Conservation (phyloP, 2,888 invertebrate species). For the Thymelicus acteon region DNA sequence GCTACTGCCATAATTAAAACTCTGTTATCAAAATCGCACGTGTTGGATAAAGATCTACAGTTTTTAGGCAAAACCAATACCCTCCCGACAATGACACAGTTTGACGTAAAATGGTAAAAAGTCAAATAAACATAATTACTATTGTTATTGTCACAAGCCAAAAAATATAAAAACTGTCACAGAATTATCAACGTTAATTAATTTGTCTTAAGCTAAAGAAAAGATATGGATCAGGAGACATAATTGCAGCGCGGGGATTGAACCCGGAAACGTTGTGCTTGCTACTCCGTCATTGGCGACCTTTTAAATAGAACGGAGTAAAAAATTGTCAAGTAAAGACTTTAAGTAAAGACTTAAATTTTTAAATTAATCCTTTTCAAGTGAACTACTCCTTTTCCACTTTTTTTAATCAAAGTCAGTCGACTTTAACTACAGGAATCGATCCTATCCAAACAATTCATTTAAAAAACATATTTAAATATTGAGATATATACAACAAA, state of each 20-base stretch:
- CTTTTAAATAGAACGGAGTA: constrained; percentile 17
- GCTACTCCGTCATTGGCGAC: constrained; percentile 15
- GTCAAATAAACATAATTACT: background rate
- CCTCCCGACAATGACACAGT: background rate
- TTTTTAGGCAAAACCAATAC: constrained; percentile 6
- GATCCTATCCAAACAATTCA: no score
- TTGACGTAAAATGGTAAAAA: constrained; percentile 6
- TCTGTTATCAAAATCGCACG: constrained; percentile 4
- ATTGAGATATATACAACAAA: no score
- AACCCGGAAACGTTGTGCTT: constrained; percentile 15
- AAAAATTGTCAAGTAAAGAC: background rate
- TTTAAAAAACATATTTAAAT: no score
- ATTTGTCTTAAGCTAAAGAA: constrained; percentile 25
- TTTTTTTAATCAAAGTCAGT: background rate
- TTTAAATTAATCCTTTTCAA: background rate
- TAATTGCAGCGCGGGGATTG: constrained; percentile 16
- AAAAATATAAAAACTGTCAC: background rate
- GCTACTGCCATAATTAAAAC: constrained; percentile 4
- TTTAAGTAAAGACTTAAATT: no score
- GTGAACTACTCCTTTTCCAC: background rate
- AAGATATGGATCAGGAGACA: constrained; percentile 25
- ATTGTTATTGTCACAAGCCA: constrained; percentile 10
- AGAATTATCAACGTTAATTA: constrained; percentile 20
- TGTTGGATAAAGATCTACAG: background rate
- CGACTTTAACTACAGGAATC: no score